Evolutionary conservation across 2,113 vertebrate species (phyloP), one percentile per base, ranked within the genome.

Genomic region (Spermophilus dauricus): DNA sequence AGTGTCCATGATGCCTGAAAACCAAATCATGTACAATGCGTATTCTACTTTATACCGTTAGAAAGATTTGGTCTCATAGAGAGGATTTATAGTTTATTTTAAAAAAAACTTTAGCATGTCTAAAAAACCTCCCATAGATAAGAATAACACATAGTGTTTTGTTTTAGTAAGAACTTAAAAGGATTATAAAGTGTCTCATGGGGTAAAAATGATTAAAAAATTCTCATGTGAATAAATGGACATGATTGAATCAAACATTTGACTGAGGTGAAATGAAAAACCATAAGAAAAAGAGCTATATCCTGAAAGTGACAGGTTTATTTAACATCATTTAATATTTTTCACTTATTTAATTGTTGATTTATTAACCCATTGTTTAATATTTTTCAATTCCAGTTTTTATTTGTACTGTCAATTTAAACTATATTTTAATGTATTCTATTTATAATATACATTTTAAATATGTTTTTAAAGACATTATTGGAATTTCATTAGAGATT

Each of bases 41-140:
- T 91, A 67, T 76, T 89, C 30, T 89, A 14, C 45, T 86, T 91
- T 39, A 61, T 34, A 51, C 17, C 82, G 20, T 89, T 61, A 86
- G 65, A 87, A 45, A 58, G 34, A 73, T 65, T 73, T 80, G n/a
- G 30, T 56, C 39, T 39, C 42, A 26, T 13, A 22, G 51, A 39
- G 37, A 32, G 26, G 53, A 89, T 83, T 94, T 53, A 18, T 81
- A 73, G 20, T 83, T 89, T 76, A 14, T 56, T 42, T 2, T 4
- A 48, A 53, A 93, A 93, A 53, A 87, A 93, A 76, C 22, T 72
- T 86, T 65, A 81, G 17, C 16, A 11, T 61, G 65, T 65, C 39
- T 92, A 81, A 88, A 81, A 91, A 95, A 70, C 30, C 34, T 92
- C 22, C 26, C 42, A 65, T 63, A 69, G 73, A 45, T 45, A 87